A percentile compares a stretch with the other conserved stretches of the same genome.
phyloP scores from a whole-genome alignment of 2,888 invertebrate species.

The Chalcosyrphus nemorum region DNA sequence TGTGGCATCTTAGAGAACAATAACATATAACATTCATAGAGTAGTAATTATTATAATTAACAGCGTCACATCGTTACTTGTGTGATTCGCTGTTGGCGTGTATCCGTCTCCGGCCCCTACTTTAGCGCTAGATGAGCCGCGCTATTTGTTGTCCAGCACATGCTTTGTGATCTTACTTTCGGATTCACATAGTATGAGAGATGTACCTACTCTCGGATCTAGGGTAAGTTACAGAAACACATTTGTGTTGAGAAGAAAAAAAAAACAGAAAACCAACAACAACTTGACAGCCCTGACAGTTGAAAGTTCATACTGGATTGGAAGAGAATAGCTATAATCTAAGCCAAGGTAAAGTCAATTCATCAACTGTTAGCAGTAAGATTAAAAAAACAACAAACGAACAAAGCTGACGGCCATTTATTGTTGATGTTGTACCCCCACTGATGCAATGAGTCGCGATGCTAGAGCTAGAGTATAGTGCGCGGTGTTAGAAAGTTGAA shows the following conservation, averaged over 20 bases:
- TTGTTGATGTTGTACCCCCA: conserved; percentile 46
- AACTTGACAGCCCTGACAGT: conserved; percentile 66
- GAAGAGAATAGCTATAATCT: conserved; percentile 61
- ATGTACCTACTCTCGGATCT: conserved; percentile 18
- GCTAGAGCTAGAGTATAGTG: background rate
- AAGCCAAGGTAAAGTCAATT: conserved; percentile 71
- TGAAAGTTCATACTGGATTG: conserved; percentile 59
- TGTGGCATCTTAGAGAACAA: conserved; percentile 43
- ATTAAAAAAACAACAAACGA: conserved; percentile 22
- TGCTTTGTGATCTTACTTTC: conserved; percentile 34
- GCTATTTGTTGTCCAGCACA: conserved; percentile 37
- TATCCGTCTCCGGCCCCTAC: background rate
- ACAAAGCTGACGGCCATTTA: conserved; percentile 29
- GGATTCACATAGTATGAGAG: conserved; percentile 18
- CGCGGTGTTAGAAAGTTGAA: conserved; percentile 63
- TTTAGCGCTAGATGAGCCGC: background rate
- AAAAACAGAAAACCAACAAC: background rate
- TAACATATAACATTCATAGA: conserved; percentile 43
- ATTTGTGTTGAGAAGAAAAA: conserved; percentile 8
- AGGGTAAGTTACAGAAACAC: conserved; percentile 5
- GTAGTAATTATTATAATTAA: conserved; percentile 66
- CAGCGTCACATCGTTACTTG: conserved; percentile 21
- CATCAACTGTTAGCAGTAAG: conserved; percentile 57
- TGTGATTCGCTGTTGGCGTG: background rate
- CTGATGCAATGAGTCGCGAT: conserved; percentile 17